Base-by-base conservation (phyloP, 2,888 invertebrate genomes). In the Agonopterix alstromeriana region DNA sequence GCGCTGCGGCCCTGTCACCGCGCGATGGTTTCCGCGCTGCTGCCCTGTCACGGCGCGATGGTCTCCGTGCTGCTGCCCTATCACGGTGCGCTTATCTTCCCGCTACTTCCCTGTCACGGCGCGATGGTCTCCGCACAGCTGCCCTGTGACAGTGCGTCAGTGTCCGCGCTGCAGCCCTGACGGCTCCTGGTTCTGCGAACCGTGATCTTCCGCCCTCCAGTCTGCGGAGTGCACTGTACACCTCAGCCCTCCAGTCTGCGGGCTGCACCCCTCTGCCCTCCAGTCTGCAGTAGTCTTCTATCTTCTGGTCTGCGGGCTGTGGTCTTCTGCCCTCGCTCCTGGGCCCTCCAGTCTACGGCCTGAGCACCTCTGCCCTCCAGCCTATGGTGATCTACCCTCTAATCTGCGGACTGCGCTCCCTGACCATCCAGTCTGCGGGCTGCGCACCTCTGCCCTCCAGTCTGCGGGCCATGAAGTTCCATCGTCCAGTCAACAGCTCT, bases 161-260 rank as follows among this genome's bases (percentile, higher is more conserved):
- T 45, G 42, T 36, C 10, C 8, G n/a, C 42, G 14, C 48, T 47
- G 50, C 51, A 40, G 45, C 49, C 48, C 45, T 43, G 38, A 43
- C 43, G 45, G 35, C n/a, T n/a, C n/a, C n/a, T n/a, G n/a, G n/a
- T 42, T 48, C 36, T 12, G 45, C 43, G 43, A 38, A 5, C 46
- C 44, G 3, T 44, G 27, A 2, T 35, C 36, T 36, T 35, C 27
- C 2, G 36, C 36, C 36, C 36, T 9, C 3, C 36, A 3, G 36
- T 36, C 36, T 36, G 36, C 36, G 36, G 3, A 3, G 7, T 3
- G 10, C 2, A 2, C 2, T 36, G 10, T 1, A n/a, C n/a, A n/a
- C n/a, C n/a, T n/a, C 36, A 14, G 14, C 27, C 14, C 35, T 36
- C 35, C 36, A 41, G 46, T 36, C 44, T 27, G 36, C 36, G 27